phyloP scores from a whole-genome alignment of 2,113 vertebrate species.

The Bos javanicus region DNA sequence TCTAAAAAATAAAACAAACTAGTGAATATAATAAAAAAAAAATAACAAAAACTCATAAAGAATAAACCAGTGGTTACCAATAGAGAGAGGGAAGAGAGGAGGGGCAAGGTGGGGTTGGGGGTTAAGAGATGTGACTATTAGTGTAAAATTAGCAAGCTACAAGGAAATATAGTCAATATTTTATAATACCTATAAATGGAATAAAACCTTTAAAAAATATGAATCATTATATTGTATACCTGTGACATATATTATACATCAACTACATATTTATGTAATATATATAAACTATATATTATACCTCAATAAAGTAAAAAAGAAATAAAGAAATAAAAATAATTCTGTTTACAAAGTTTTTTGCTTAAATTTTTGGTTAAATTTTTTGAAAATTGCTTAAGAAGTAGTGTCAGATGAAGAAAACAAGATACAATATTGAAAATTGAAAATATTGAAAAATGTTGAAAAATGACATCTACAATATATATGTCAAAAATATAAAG shows the following conservation, averaged over 20 bases:
- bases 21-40: neutral
- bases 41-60: neutral
- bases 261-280: neutral
- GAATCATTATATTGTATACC: neutral
- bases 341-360: neutral
- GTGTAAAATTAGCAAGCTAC: neutral
- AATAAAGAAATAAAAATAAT: neutral
- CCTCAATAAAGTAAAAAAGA: neutral
- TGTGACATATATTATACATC: neutral
- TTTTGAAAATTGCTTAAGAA: neutral
- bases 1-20: neutral
- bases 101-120: neutral
- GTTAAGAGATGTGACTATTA: neutral
- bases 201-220: neutral
- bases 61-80: neutral
- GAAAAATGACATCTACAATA: neutral
- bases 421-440: neutral
- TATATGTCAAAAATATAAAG: slow-evolving; percentile 14
- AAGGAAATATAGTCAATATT: neutral
- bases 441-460: neutral
- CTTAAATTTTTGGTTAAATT: neutral
- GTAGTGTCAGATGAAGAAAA: neutral
- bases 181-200: neutral
- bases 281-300: neutral
- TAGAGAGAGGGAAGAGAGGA: neutral